Evolutionary conservation across 35 echinoderm and acorn worm genomes (phyloP), one percentile per base, ranked within the genome.

Genomic region (Anneissia japonica): DNA sequence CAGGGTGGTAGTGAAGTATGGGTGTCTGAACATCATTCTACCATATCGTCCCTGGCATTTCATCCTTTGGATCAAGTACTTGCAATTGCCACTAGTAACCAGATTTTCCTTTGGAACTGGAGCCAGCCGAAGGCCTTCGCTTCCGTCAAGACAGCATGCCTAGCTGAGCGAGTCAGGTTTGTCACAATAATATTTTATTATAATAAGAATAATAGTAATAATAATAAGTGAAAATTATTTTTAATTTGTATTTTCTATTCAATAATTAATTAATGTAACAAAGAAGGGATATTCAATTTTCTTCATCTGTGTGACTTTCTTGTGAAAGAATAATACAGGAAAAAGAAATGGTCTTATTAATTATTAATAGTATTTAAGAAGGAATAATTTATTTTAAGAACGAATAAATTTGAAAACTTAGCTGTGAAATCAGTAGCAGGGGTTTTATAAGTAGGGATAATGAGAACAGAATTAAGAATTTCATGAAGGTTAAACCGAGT

Each of bases 1-100:
- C n/a, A 97, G 95, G 95, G 95, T 46, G 87, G 95, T 30, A 93
- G 91, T 89, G 95, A 98, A 89, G 86, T 91, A 1, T 98, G 91
- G 92, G 75, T 84, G 29, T 91, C 88, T n/a, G 89, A 93, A 19
- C 91, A 89, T 29, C 75, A 86, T 16, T 88, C 85, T 36, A 91
- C 91, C 21, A 98, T 98, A 30, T 86, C 95, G 64, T 98, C 95
- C 21, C 83, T 98, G 10, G 85, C 91, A 19, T 98, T 98, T 29
- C 95, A 98, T 88, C 95, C 95, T 39, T 46, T 73, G 36, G 95
- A 98, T 75, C 89, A 89, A 64, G 84, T 98, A 16, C 83, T 98
- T 12, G 92, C 89, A 0, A 94, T 98, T 74, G 95, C 95, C 85
- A 91, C 95, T 23, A 75, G 81, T 32, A 91, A 98, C 51, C 88